Evolutionary conservation across 2,888 invertebrate species (phyloP), one percentile per base, ranked within the genome.

Genomic region (Dryobotodes eremita): DNA sequence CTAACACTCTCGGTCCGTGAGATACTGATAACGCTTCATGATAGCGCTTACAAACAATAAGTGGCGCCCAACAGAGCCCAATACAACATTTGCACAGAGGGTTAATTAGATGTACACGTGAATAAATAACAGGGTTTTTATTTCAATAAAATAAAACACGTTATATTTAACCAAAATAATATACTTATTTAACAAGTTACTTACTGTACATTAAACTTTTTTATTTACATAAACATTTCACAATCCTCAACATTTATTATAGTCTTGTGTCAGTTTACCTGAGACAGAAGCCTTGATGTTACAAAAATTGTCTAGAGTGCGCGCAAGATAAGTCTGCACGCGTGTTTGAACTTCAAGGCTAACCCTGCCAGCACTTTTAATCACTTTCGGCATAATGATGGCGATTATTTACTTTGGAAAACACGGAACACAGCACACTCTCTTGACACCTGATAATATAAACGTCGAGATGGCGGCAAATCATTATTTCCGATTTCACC

Each of bases 171-270:
- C 92, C 91, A 95, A 95, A 94, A 95, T 94, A 94, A 95, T 95
- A 94, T 95, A 93, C 96, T 95, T 95, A 96, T 91, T 90, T 89
- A 93, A 94, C 93, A 93, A 92, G 89, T 89, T 90, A 90, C 90
- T 93, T 90, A 90, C 91, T 93, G 91, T 93, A 94, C 91, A 94
- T 86, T 89, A 86, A 86, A 88, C 80, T 80, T 87, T 89, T 83
- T 83, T 89, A 90, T 90, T 88, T 91, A 90, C 89, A 90, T 86
- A 87, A 90, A 90, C 82, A 84, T 86, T 86, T 85, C 80, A 84
- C 79, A 82, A 72, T 79, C 68, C 75, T 71, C 82, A 83, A 85
- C 84, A 83, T 77, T 87, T 50, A 71, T 61, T 74, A 20, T 57
- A 59, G 57, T 36, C 66, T 59, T 62, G 59, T 66, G 42, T 10